Base-by-base conservation (phyloP, 2,888 invertebrate genomes). In the Cremastinae sp. region DNA sequence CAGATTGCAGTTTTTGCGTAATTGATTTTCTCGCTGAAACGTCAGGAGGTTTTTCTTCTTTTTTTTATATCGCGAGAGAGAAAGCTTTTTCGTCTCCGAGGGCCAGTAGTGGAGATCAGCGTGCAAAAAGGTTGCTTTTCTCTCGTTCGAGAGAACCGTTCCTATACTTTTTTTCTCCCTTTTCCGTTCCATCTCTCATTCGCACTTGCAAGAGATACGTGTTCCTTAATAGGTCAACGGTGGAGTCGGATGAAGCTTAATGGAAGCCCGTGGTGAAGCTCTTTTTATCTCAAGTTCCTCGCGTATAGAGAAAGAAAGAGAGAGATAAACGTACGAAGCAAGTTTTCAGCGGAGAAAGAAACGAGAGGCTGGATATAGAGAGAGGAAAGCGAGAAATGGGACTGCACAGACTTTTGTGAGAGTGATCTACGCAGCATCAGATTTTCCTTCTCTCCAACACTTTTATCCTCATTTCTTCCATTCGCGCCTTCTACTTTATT, bases 211-310 rank as follows among this genome's bases (percentile, higher is more conserved):
- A 37, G 1, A 10, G 20, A 22, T 58, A 7, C 4, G 16, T 14
- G 20, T 37, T 51, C 65, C 72, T 80, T 79, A 79, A 79, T 79
- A 78, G 81, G 80, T 78, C 79, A 79, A 77, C 65, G 70, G 75
- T 64, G 68, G 76, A 79, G 73, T 73, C 73, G 70, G 64, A 69
- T 73, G 78, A 75, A 79, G 77, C 78, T 80, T 80, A 79, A 80
- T 80, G 79, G 80, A 80, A 78, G 69, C 79, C 78, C 64, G 79
- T 73, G 64, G 73, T 35, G 76, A 73, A 55, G 51, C 47, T 69
- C 74, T 78, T 76, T 75, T 79, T 74, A 76, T 73, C 55, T 69
- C 39, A 39, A 41, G 61, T 68, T 71, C n/a, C 56, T 58, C 47
- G 22, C 56, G 56, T 53, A 64, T 51, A 55, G 64, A 59, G 55